Percentiles rank a stretch among this genome's conserved stretches.
phyloP scores from a whole-genome alignment of 1,140 invertebrate species.

The Drosophila sp. region DNA sequence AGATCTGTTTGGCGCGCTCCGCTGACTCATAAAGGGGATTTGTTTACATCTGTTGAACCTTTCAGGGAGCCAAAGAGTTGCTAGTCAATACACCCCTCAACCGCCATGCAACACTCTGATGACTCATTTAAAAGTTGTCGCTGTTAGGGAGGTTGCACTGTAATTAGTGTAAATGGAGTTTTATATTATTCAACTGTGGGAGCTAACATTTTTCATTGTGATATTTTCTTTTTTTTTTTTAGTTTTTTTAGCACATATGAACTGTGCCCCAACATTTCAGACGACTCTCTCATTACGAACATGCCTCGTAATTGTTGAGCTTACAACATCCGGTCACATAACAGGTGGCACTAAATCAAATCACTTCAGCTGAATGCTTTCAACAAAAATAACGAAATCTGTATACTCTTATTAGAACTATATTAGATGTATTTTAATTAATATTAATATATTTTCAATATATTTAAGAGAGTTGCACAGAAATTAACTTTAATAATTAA shows the following conservation, averaged over 20 bases:
- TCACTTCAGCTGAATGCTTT: conserved; percentile 24
- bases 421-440: too few species aligned
- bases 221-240: neutral
- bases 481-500: too few species aligned
- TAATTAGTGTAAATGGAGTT: conserved; percentile 51
- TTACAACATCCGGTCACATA: conserved; percentile 51
- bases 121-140: conserved; percentile 36
- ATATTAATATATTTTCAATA: too few species aligned
- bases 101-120: conserved; percentile 24
- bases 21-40: conserved; percentile 57
- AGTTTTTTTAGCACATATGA: conserved; percentile 23
- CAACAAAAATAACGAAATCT: neutral
- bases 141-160: conserved; percentile 14
- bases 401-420: neutral
- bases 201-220: conserved; percentile 32
- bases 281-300: conserved; percentile 37
- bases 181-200: conserved; percentile 49
- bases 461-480: too few species aligned
- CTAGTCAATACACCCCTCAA: neutral
- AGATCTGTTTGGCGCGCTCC: conserved; percentile 49
- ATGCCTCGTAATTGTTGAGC: conserved; percentile 47
- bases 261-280: conserved; percentile 22
- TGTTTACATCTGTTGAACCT: conserved; percentile 40
- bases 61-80: conserved; percentile 17
- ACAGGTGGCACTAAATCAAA: conserved; percentile 40